Percentiles rank a stretch among this genome's conserved stretches.
These are phyloP conservation scores for Teleogryllus oceanicus DNA, from an alignment of 2,888 invertebrate species.

Conservation along the genomic window DNA sequence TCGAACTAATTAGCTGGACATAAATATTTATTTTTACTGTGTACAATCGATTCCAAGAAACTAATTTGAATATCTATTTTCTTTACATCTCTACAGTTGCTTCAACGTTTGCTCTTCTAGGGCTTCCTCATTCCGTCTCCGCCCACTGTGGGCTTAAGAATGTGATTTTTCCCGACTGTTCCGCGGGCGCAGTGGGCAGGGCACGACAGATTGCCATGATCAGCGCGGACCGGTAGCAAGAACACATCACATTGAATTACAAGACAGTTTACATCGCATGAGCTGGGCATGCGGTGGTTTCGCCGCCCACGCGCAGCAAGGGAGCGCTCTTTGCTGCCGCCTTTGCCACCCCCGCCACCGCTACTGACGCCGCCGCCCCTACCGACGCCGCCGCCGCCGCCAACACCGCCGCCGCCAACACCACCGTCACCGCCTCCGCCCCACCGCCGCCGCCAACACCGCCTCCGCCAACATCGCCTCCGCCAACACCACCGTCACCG, in stretches of 20 bases:
- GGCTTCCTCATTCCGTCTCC: no score
- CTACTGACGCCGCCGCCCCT: no score
- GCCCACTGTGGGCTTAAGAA: no score
- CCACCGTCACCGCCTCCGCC: background rate
- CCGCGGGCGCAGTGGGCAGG: background rate
- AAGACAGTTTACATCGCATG: background rate
- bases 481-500: background rate
- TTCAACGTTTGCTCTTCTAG: no score
- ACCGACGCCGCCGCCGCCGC: accelerated
- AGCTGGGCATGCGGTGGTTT: background rate
- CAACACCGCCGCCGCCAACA: background rate
- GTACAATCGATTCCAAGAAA: no score
- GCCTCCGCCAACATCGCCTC: background rate
- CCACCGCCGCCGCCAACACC: no score
- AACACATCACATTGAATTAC: constrained; percentile 18
- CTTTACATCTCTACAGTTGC: no score
- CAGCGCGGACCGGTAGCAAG: background rate
- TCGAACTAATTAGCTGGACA: no score
- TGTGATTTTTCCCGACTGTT: no score
- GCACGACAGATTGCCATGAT: constrained; percentile 1
- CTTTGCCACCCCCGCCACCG: no score
- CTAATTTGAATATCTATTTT: no score
- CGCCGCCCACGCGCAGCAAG: background rate
- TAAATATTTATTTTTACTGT: no score
- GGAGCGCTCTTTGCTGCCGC: background rate